These are phyloP conservation scores for Jordanella pulchra DNA, from an alignment of 2,797 vertebrate species.

Conservation along the genomic window DNA sequence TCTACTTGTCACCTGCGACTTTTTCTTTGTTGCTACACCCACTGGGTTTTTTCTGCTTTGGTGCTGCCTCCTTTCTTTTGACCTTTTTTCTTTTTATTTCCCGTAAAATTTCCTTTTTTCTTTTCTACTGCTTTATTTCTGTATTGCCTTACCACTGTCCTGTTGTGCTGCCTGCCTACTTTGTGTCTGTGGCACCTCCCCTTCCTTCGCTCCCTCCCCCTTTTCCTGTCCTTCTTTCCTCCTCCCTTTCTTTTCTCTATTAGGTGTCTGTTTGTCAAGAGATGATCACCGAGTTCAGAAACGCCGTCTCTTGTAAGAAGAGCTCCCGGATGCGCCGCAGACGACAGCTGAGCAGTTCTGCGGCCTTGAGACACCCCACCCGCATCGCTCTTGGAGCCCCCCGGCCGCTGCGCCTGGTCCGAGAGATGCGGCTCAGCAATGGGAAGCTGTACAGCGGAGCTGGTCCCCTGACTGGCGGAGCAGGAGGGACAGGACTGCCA, in stretches of 20 bases:
- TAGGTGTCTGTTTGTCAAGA: conserved; percentile 94
- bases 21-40: conserved; percentile 45
- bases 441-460: conserved; percentile 90
- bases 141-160: conserved; percentile 62
- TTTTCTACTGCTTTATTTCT: conserved; percentile 40
- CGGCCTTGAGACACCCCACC: conserved; percentile 76
- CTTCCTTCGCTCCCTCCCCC: conserved; percentile 51
- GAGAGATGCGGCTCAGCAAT: conserved; percentile 92
- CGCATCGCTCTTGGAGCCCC: conserved; percentile 85
- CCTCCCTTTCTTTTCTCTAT: conserved; percentile 34
- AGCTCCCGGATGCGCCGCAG: conserved; percentile 87
- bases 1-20: conserved; percentile 46
- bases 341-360: conserved; percentile 76
- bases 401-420: conserved; percentile 83
- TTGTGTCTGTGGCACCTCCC: conserved; percentile 60
- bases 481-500: conserved; percentile 62
- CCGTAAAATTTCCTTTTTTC: conserved; percentile 31
- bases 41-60: conserved; percentile 48
- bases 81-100: conserved; percentile 20
- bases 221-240: conserved; percentile 24
- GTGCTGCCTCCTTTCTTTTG: conserved; percentile 37
- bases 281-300: conserved; percentile 91
- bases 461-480: conserved; percentile 78
- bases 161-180: conserved; percentile 68
- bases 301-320: conserved; percentile 92